Evolutionary conservation across 2,113 vertebrate genomes (phyloP).

Genomic region (Buteo buteo): DNA sequence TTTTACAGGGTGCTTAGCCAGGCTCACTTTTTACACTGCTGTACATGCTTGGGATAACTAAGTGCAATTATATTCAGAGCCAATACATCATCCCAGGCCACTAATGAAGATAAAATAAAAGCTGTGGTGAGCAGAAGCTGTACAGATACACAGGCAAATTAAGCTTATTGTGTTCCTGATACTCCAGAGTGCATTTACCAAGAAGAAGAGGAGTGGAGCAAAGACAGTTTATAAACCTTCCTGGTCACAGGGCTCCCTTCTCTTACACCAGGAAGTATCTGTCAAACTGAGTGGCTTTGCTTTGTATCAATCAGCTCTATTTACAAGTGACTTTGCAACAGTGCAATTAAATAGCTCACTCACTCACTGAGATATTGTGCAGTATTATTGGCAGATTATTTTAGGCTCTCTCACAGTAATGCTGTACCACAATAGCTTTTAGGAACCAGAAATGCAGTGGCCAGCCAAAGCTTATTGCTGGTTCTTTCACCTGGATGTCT

Average conservation of each 20-base stretch:
- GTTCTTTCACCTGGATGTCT: not conserved
- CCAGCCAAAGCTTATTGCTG: not conserved
- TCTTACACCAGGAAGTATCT: not conserved
- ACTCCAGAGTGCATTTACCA: not conserved
- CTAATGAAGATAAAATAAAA: not conserved
- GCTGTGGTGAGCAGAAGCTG: not conserved
- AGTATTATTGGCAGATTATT: not conserved
- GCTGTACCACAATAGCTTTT: not conserved
- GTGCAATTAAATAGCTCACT: not conserved
- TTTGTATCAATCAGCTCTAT: not conserved
- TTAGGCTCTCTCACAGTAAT: not conserved
- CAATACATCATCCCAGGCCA: constrained; percentile 12
- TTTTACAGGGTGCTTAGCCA: not conserved
- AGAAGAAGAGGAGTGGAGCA: not conserved
- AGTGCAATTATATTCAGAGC: constrained; percentile 5
- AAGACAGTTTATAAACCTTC: not conserved
- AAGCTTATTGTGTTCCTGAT: constrained; percentile 5
- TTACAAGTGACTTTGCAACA: not conserved
- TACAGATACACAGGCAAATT: constrained; percentile 40
- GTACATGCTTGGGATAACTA: not conserved
- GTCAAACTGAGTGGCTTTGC: not conserved
- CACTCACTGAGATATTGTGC: not conserved
- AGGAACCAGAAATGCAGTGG: not conserved
- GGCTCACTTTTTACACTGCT: not conserved
- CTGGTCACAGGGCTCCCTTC: not conserved